These are phyloP conservation scores for Drosophila paucipuncta DNA, from an alignment of 2,888 invertebrate species.

Conservation along the genomic window DNA sequence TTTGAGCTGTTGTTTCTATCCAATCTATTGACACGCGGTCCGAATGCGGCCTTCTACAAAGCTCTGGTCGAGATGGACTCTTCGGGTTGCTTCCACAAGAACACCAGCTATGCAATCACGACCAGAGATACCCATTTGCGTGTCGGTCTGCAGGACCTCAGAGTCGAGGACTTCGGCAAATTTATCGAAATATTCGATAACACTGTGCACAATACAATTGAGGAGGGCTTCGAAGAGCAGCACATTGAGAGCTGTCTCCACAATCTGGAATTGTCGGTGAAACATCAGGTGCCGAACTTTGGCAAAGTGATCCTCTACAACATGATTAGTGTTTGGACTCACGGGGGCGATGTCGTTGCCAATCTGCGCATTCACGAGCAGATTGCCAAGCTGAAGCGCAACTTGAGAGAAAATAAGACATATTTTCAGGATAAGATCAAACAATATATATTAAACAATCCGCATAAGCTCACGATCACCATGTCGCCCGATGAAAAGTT, in stretches of 20 bases:
- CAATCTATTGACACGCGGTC: slow-evolving; percentile 93
- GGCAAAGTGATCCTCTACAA: slow-evolving; percentile 93
- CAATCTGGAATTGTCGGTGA: slow-evolving; percentile 92
- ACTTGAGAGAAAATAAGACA: slow-evolving; percentile 88
- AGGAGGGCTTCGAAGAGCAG: slow-evolving; percentile 92
- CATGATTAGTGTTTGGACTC: slow-evolving; percentile 93
- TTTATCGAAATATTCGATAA: slow-evolving; percentile 90
- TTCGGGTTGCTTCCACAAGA: slow-evolving; percentile 93
- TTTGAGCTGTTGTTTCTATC: slow-evolving; percentile 92
- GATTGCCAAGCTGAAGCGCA: slow-evolving; percentile 88
- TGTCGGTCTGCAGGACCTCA: slow-evolving; percentile 93
- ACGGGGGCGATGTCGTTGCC: slow-evolving; percentile 91
- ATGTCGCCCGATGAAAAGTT: slow-evolving; percentile 94
- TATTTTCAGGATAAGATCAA: slow-evolving; percentile 90
- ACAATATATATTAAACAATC: slow-evolving; percentile 92
- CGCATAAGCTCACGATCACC: slow-evolving; percentile 91
- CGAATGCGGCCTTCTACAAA: slow-evolving; percentile 96
- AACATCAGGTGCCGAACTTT: slow-evolving; percentile 95
- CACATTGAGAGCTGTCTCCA: slow-evolving; percentile 95
- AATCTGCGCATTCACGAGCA: slow-evolving; percentile 90
- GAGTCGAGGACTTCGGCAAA: slow-evolving; percentile 89
- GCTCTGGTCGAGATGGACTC: slow-evolving; percentile 94
- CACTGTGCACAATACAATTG: slow-evolving; percentile 90
- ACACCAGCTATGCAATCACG: slow-evolving; percentile 90
- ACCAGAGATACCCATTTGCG: slow-evolving; percentile 92